These are phyloP conservation scores for Pseudopleuronectes americanus DNA, from an alignment of 2,797 vertebrate species.

Conservation along the genomic window DNA sequence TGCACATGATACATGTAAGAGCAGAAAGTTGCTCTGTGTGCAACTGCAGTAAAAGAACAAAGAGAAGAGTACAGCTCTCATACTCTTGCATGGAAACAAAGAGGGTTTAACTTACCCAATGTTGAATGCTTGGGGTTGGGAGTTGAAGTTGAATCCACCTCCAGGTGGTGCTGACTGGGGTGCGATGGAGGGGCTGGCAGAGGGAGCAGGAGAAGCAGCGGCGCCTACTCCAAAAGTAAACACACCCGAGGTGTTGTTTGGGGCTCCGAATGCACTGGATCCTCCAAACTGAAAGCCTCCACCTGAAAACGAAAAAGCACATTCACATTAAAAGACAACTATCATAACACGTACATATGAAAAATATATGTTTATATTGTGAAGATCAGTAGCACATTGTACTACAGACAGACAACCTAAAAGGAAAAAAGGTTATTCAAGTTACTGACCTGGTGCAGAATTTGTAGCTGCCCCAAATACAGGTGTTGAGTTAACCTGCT, in stretches of 20 bases:
- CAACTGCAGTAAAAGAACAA: too few relatives aligned
- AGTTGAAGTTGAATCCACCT: slow-evolving; percentile 84
- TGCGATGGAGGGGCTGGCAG: slow-evolving; percentile 82
- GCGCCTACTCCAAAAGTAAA: slow-evolving; percentile 89
- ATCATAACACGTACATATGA: not conserved
- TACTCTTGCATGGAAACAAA: not conserved
- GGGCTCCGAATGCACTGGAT: slow-evolving; percentile 85
- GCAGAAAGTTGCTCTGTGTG: too few relatives aligned
- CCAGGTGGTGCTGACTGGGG: slow-evolving; percentile 70
- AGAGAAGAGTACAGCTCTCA: too few relatives aligned
- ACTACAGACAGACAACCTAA: not conserved
- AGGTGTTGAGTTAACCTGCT: slow-evolving; percentile 84
- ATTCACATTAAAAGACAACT: not conserved
- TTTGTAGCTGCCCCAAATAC: slow-evolving; percentile 84
- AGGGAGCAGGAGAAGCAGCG: slow-evolving; percentile 73
- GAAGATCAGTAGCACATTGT: not conserved
- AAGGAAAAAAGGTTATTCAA: not conserved
- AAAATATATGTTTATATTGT: not conserved
- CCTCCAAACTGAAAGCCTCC: slow-evolving; percentile 91
- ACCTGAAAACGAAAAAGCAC: slow-evolving; percentile 68
- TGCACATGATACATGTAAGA: too few relatives aligned
- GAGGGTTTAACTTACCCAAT: slow-evolving; percentile 85
- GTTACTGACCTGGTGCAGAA: slow-evolving; percentile 73
- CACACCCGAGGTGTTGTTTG: slow-evolving; percentile 80
- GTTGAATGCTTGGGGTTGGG: slow-evolving; percentile 83